A percentile compares a stretch with the other conserved stretches of the same genome.
phyloP scores from a whole-genome alignment of 1,140 invertebrate species.

The Apis laboriosa region DNA sequence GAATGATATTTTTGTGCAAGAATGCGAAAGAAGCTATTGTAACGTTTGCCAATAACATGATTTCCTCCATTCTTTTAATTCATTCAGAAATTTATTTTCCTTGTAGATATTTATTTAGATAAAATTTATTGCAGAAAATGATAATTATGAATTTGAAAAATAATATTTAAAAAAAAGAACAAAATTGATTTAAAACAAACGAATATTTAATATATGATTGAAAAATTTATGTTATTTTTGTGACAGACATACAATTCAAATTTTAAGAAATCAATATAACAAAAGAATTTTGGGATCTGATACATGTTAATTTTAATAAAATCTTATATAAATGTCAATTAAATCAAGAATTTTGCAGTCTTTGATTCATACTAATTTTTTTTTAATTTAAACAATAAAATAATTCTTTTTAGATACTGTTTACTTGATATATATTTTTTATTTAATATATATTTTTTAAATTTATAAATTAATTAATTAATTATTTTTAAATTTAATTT shows the following conservation, averaged over 20 bases:
- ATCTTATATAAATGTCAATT: too few relatives aligned
- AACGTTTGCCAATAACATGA: neutral
- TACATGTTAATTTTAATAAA: too few relatives aligned
- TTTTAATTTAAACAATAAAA: too few relatives aligned
- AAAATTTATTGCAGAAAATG: neutral
- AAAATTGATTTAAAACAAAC: neutral
- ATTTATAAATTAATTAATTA: too few relatives aligned
- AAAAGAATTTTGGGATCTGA: too few relatives aligned
- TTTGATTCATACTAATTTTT: too few relatives aligned
- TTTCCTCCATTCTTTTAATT: neutral
- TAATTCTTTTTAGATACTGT: too few relatives aligned
- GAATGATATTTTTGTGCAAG: conserved; percentile 4
- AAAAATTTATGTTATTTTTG: neutral
- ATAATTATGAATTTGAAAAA: neutral
- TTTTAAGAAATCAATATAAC: neutral
- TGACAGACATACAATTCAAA: neutral
- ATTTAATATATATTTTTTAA: too few relatives aligned
- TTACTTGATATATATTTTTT: too few relatives aligned
- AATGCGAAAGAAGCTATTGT: neutral
- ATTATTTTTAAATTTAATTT: too few relatives aligned
- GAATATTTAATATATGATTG: neutral
- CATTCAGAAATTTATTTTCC: neutral
- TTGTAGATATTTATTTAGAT: neutral
- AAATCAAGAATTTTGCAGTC: too few relatives aligned
- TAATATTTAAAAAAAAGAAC: too few relatives aligned